Base-by-base conservation (phyloP, 1,140 invertebrate species). In the Apis laboriosa region DNA sequence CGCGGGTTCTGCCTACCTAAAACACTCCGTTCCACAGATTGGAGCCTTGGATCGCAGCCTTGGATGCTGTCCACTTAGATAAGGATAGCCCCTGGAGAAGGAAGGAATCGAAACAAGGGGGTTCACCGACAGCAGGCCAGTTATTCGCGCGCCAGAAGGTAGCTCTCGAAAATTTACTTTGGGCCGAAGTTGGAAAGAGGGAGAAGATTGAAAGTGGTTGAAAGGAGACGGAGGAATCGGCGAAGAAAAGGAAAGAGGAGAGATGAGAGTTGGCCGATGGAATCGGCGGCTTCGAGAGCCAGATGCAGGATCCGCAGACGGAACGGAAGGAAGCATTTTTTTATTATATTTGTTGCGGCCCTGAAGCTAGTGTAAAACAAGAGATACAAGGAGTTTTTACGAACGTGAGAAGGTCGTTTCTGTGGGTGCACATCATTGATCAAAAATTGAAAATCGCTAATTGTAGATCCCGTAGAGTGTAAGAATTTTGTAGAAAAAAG, bases 261-360 rank as follows among this genome's bases (percentile, higher is more conserved):
- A 53, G 79, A 78, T 53, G 79, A 79, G 84, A 86, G 77, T 43
- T 43, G 43, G 56, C 28, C 71, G 72, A 67, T 64, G 72, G 34
- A 77, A 84, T 84, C 82, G 83, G 77, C 60, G 70, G 56, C 73
- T 75, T 80, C 63, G 78, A 51, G 75, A 67, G 88, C 89, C 89
- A 90, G 89, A 89, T 90, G 90, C 83, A 80, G 64, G 88, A 90
- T 90, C 72, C 81, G 79, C 83, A 90, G 88, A 87, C 80, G 87
- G 88, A 92, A 91, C 92, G 92, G 92, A 92, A 92, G 91, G 91
- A 92, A 92, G 90, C 90, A 90, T 88, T 92, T 92, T 43, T 92
- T 92, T 90, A 90, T 92, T 92, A 89, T 91, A 90, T 85, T 90
- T 88, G 79, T 89, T 89, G 83, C 74, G 79, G 63, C 56, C 85